phyloP scores from a whole-genome alignment of 64 coral and sea anemone species.

The Dendrophyllia cribrosa region DNA sequence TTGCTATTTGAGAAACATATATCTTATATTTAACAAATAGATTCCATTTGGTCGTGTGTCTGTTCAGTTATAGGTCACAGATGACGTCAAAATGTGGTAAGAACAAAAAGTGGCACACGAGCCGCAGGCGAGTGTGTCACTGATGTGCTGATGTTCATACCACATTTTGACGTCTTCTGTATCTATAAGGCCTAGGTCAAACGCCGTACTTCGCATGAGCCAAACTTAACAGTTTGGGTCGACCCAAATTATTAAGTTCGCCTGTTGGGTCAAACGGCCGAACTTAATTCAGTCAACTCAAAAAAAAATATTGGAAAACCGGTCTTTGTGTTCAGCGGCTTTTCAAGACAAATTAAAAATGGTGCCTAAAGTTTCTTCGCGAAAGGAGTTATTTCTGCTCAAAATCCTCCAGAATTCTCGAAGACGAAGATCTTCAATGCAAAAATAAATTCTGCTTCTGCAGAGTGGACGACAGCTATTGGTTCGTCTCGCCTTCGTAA shows the following conservation, averaged over 20 bases:
- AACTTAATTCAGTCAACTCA: slow-evolving; percentile 30
- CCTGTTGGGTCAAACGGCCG: slow-evolving; percentile 24
- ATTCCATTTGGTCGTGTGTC: too few species aligned
- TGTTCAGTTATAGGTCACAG: too few species aligned
- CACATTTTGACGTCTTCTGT: too few species aligned
- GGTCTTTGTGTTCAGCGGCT: slow-evolving; percentile 35
- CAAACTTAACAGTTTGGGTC: slow-evolving; percentile 19
- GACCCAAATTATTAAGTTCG: slow-evolving; percentile 21
- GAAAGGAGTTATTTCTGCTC: slow-evolving; percentile 9
- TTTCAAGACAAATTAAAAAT: slow-evolving; percentile 43
- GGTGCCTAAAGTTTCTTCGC: slow-evolving; percentile 7
- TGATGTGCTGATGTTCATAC: too few species aligned
- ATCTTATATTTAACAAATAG: too few species aligned
- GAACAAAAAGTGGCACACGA: too few species aligned
- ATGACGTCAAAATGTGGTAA: too few species aligned
- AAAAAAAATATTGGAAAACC: background rate
- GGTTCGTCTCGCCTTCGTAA: slow-evolving; percentile 31
- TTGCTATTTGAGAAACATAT: too few species aligned
- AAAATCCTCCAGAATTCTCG: slow-evolving; percentile 48
- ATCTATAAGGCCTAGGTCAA: background rate
- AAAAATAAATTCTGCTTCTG: slow-evolving; percentile 11
- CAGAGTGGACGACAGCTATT: slow-evolving; percentile 42
- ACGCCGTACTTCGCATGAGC: slow-evolving; percentile 34
- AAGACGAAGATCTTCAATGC: slow-evolving; percentile 17
- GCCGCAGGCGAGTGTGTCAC: too few species aligned